Conservation (phyloP, 2,113 vertebrate genomes). For the Dipodomys stephensi region DNA sequence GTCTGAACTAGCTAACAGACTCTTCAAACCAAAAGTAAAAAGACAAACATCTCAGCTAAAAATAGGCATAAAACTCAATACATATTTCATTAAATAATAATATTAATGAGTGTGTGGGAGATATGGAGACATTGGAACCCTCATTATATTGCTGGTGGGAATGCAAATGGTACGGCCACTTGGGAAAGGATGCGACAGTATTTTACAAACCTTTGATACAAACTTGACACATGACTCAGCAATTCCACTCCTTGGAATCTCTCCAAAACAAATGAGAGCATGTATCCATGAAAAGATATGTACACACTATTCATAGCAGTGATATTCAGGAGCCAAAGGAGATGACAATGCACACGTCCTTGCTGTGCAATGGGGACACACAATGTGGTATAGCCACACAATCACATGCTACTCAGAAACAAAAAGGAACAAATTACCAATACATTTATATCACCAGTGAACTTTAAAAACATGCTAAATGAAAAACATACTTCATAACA, state of each 20-base stretch:
- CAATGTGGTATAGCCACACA: neutral
- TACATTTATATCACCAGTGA: neutral
- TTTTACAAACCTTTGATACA: neutral
- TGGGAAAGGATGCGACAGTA: neutral
- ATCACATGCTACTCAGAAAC: neutral
- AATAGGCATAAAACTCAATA: neutral
- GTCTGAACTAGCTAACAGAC: neutral
- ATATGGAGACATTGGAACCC: neutral
- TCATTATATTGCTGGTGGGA: neutral
- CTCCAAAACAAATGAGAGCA: slow-evolving; percentile 20
- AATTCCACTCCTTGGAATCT: neutral
- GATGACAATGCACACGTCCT: neutral
- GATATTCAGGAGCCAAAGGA: neutral
- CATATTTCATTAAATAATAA: neutral
- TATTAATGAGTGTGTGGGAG: neutral
- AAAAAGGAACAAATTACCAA: neutral
- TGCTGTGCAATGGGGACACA: neutral
- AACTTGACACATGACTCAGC: neutral
- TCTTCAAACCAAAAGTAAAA: neutral
- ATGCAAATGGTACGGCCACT: neutral
- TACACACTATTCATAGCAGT: slow-evolving; percentile 1
- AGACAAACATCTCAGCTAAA: neutral
- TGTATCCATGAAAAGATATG: neutral
- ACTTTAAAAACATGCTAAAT: neutral
- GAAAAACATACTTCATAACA: neutral